Evolutionary conservation across 2,113 vertebrate genomes (phyloP).

Genomic region (Plecturocebus donacophilus): DNA sequence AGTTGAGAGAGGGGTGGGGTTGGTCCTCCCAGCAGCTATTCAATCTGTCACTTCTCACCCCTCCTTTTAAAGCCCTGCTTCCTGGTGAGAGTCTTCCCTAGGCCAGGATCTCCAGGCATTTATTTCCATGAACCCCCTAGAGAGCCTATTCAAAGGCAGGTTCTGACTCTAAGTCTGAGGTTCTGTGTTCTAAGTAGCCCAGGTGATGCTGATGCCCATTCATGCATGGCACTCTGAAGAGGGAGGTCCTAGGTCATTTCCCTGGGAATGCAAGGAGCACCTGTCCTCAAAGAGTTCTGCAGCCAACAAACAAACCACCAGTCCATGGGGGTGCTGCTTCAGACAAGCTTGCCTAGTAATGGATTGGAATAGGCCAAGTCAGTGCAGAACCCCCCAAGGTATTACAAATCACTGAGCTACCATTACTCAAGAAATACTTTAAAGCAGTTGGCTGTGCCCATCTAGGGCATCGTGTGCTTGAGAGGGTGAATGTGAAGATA

Average conservation of each 20-base stretch:
- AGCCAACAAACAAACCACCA: not conserved
- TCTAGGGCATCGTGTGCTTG: not conserved
- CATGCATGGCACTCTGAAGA: not conserved
- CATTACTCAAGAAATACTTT: not conserved
- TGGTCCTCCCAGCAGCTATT: not conserved
- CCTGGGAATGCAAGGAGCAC: not conserved
- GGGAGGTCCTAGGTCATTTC: not conserved
- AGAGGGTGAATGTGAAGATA: not conserved
- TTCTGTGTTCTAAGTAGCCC: not conserved
- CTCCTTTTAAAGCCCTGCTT: not conserved
- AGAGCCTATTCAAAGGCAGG: not conserved
- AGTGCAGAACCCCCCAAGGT: not conserved
- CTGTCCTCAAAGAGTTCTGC: not conserved
- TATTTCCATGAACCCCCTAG: not conserved
- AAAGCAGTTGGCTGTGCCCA: not conserved
- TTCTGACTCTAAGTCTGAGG: not conserved
- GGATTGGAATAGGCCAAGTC: not conserved
- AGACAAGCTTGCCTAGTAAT: not conserved
- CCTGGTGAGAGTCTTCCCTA: not conserved
- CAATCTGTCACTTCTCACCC: not conserved
- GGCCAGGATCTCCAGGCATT: not conserved
- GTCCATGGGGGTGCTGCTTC: not conserved
- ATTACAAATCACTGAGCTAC: not conserved
- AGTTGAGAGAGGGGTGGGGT: not conserved
- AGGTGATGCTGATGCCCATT: not conserved